Percentiles rank a stretch among this genome's conserved stretches.
Evolutionary conservation across 1,140 invertebrate genomes (phyloP).

Genomic region (Geopemphigus sp.): DNA sequence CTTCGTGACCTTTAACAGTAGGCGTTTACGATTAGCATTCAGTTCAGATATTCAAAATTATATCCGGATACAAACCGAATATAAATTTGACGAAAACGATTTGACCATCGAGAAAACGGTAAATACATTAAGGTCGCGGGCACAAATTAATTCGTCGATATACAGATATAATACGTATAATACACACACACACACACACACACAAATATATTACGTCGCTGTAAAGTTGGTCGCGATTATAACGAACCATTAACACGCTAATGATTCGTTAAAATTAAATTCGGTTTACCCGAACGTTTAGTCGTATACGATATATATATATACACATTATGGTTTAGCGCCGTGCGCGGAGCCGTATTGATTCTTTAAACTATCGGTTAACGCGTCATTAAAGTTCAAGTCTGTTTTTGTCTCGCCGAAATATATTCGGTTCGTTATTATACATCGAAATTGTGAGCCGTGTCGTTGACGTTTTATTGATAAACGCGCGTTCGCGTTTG

Average conservation of each 20-base stretch:
- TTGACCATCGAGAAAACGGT: neutral
- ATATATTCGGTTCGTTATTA: neutral
- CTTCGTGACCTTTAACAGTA: too few species aligned
- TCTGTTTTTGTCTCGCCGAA: conserved; percentile 20
- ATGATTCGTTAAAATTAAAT: conserved; percentile 21
- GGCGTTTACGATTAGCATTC: too few species aligned
- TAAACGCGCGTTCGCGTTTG: too few species aligned
- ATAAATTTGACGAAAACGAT: too few species aligned
- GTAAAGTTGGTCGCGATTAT: conserved; percentile 1
- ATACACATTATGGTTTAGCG: neutral
- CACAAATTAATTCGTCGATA: too few species aligned
- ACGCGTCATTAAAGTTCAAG: neutral
- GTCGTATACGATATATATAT: neutral
- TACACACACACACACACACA: neutral
- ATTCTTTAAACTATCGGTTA: conserved; percentile 22
- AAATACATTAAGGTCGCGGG: neutral
- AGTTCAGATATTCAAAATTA: too few species aligned
- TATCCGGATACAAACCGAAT: too few species aligned
- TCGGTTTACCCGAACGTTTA: neutral
- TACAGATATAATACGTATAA: too few species aligned
- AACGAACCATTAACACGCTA: neutral
- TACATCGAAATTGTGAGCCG: conserved; percentile 1
- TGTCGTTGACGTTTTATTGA: too few species aligned
- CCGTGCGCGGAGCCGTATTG: neutral
- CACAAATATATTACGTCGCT: neutral